These are phyloP conservation scores for Cyclura pinguis DNA, from an alignment of 2,797 vertebrate species.

Conservation along the genomic window DNA sequence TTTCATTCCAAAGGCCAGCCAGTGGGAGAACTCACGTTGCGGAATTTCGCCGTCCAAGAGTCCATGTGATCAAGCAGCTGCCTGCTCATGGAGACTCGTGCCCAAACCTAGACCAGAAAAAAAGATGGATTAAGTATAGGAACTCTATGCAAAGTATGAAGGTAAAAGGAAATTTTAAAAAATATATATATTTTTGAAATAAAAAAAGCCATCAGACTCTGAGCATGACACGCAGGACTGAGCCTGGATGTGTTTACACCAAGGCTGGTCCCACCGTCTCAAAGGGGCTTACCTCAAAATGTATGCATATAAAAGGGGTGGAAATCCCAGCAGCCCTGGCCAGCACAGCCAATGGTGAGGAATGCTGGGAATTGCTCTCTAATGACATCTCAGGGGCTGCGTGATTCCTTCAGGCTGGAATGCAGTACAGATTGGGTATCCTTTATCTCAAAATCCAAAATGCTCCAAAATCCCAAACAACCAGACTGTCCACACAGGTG, in stretches of 20 bases:
- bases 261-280: neutral
- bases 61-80: constrained; percentile 90
- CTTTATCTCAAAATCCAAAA: no score
- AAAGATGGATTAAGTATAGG: neutral
- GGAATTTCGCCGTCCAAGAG: constrained; percentile 95
- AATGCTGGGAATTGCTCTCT: neutral
- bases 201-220: rapidly evolving
- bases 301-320: neutral
- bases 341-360: no score
- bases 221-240: neutral
- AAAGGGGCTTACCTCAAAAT: neutral
- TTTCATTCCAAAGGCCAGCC: neutral
- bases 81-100: constrained; percentile 90
- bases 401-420: no score
- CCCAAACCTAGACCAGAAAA: constrained; percentile 88
- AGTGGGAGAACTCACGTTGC: constrained; percentile 87
- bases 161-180: neutral
- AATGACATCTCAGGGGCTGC: no score
- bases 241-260: neutral
- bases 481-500: no score
- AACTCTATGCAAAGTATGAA: neutral
- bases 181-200: neutral
- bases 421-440: no score
- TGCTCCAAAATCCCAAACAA: no score
- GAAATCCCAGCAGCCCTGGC: no score